A percentile compares a stretch with the other conserved stretches of the same genome.
phyloP scores from a whole-genome alignment of 2,797 vertebrate genomes.

The Chloroceryle amazona region DNA sequence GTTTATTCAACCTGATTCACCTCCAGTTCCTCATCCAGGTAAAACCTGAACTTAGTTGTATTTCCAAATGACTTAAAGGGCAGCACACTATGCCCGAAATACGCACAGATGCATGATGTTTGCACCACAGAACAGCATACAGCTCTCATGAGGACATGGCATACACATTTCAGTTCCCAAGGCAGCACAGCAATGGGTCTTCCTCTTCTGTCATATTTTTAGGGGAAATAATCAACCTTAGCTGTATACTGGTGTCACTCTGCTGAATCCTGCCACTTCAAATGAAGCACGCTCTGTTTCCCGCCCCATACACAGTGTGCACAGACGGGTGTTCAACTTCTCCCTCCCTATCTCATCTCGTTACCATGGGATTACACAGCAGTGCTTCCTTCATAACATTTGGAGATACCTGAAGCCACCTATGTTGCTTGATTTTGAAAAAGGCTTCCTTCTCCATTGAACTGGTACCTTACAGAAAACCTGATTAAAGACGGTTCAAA shows the following conservation, averaged over 20 bases:
- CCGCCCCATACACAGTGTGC: not conserved
- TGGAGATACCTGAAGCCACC: not conserved
- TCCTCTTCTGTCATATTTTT: not conserved
- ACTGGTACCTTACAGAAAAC: not conserved
- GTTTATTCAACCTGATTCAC: not conserved
- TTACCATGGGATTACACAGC: not conserved
- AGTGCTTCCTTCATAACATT: not conserved
- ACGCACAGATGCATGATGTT: not conserved
- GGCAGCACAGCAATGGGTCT: not conserved
- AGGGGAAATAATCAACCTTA: not conserved
- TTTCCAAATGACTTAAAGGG: not conserved
- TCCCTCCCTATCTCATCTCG: rapidly evolving
- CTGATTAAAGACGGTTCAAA: not conserved
- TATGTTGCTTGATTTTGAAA: not conserved
- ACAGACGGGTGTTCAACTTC: not conserved
- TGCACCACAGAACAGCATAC: not conserved
- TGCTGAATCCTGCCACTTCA: not conserved
- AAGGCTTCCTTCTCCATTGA: not conserved
- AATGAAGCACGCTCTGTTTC: not conserved
- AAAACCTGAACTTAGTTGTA: not conserved
- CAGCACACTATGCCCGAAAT: not conserved
- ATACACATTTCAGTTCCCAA: not conserved
- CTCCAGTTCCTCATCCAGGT: not conserved
- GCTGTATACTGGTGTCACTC: not conserved
- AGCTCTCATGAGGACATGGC: not conserved